Evolutionary conservation across 2,797 vertebrate species (phyloP), one percentile per base, ranked within the genome.

Genomic region (Premnoplex brunnescens): DNA sequence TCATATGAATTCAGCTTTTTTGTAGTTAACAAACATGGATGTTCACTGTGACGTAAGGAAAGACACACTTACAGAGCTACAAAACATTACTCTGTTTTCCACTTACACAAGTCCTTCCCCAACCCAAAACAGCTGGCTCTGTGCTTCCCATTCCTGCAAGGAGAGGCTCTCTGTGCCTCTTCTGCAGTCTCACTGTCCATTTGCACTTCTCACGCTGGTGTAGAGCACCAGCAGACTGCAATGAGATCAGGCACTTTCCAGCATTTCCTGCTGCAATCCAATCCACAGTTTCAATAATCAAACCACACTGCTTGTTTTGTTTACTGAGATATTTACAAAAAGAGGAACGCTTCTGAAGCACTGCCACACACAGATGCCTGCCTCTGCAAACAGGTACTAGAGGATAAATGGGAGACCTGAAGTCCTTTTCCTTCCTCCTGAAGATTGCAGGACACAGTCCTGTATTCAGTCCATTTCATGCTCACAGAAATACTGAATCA

Each of bases 111-210:
- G 36, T 87, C 32, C 51, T 23, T 44, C 60, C 41, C 32, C 7
- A 12, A 23, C 52, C 48, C 6, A 2, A 68, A 85, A 17, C 0
- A 0, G 41, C 58, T 59, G 69, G 62, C 46, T 52, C 67, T 9
- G 4, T 1, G 14, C 51, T 62, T 78, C 43, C 9, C 0, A 0
- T 6, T 66, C 46, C 75, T 7, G 1, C 0, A 3, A 68, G 26
- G 37, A 13, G 30, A 20, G 5, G 36, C 32, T 13, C 49, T 5
- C 51, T 0, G 1, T 51, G 66, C 36, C 59, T 22, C 3, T 51
- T 48, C 56, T 21, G 36, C 55, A 41, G 37, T 10, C 74, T 52
- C 2, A 0, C 36, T 54, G 82, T 49, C 68, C 82, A 28, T 13
- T 20, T 46, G 74, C 44, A 22, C 51, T 66, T 84, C 80, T 58